A percentile compares a stretch with the other conserved stretches of the same genome.
Evolutionary conservation across 1,140 invertebrate genomes (phyloP).

Genomic region (Oncopeltus fasciatus): DNA sequence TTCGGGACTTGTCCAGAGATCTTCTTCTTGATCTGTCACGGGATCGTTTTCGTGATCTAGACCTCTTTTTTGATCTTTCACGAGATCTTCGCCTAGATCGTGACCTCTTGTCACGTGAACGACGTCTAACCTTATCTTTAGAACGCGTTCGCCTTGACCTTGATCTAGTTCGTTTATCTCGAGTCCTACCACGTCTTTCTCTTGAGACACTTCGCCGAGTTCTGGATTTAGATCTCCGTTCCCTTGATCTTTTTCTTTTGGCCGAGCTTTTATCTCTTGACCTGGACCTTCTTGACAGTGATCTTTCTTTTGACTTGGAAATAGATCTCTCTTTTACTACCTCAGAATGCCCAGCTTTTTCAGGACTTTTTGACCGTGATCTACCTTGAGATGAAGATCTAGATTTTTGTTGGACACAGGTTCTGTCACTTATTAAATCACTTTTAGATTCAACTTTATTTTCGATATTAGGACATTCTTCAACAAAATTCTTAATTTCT

Average conservation of each 20-base stretch:
- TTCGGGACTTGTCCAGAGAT: no score
- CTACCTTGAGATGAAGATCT: background rate
- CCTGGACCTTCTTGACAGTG: background rate
- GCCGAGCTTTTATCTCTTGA: constrained; percentile 14
- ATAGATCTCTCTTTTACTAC: background rate
- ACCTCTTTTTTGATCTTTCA: constrained; percentile 19
- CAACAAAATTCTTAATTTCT: background rate
- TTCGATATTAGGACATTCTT: background rate
- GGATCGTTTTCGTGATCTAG: constrained; percentile 23
- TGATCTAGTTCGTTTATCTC: background rate
- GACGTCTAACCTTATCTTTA: background rate
- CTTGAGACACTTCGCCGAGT: constrained; percentile 24
- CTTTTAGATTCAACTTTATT: background rate
- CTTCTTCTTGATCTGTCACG: background rate
- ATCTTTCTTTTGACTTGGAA: constrained; percentile 6
- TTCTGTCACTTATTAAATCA: background rate
- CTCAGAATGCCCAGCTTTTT: no score
- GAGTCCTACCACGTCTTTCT: constrained; percentile 23
- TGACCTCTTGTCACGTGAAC: background rate
- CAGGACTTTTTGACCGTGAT: constrained; percentile 5
- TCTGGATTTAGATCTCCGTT: constrained; percentile 25
- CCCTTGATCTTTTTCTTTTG: constrained; percentile 12
- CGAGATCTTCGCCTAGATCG: constrained; percentile 21
- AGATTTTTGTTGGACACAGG: background rate
- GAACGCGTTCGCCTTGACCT: background rate